Percentiles rank a stretch among this genome's conserved stretches.
Conservation (phyloP, 2,797 vertebrate species). For the Rhynchotus rufescens region DNA sequence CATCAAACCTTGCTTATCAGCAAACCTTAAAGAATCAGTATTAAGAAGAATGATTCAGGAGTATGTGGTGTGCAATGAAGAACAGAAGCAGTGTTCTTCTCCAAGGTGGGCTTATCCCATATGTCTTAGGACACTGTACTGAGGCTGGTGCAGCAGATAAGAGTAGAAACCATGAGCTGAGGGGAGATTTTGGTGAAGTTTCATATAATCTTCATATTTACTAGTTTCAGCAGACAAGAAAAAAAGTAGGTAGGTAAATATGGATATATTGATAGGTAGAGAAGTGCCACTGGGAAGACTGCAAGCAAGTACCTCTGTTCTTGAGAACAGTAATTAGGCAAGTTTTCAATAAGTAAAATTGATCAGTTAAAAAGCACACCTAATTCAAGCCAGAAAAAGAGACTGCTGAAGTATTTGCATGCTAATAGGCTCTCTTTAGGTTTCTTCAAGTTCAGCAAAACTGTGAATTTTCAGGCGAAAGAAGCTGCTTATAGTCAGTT, state of each 20-base stretch:
- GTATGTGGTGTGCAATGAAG: neutral
- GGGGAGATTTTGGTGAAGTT: neutral
- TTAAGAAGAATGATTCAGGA: neutral
- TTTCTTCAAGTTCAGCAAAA: neutral
- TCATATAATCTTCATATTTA: neutral
- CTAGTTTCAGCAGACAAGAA: neutral
- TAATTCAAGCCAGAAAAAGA: neutral
- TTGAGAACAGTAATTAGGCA: neutral
- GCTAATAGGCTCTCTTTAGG: neutral
- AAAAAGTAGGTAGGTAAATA: neutral
- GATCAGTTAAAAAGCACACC: accelerated
- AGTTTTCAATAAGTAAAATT: neutral
- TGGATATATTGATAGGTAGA: neutral
- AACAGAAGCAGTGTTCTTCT: neutral
- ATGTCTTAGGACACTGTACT: neutral
- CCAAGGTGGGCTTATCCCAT: neutral
- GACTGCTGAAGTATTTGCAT: neutral
- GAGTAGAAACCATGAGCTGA: neutral
- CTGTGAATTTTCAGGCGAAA: neutral
- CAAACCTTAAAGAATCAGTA: too few species aligned
- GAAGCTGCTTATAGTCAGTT: neutral
- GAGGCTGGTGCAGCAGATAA: neutral
- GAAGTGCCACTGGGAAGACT: neutral
- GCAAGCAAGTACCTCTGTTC: neutral
- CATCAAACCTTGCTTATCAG: too few species aligned